Percentiles rank a stretch among this genome's conserved stretches.
Conservation (phyloP, 2,113 vertebrate genomes). For the Petrocephalus zakoni region DNA sequence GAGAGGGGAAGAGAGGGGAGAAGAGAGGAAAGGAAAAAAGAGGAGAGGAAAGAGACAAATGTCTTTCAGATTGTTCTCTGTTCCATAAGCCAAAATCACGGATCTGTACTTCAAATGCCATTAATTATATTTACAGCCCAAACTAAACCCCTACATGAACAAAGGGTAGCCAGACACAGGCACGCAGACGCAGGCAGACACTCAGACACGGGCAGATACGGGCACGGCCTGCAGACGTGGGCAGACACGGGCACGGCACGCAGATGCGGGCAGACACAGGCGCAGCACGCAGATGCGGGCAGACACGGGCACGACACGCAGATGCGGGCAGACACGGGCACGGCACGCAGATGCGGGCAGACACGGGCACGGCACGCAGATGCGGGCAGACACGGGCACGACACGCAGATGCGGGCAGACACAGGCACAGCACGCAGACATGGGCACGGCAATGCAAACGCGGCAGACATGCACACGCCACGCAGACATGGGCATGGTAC, state of each 20-base stretch:
- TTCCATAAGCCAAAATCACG: neutral
- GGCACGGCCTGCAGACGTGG: no score
- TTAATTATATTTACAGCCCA: slow-evolving; percentile 4
- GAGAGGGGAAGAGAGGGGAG: neutral
- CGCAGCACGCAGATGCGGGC: no score
- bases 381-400: no score
- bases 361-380: no score
- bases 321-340: no score
- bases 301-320: neutral
- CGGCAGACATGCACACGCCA: neutral
- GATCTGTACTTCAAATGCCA: neutral
- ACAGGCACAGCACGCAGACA: neutral
- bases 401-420: no score
- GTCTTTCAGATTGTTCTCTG: neutral
- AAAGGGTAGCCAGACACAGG: neutral
- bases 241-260: no score
- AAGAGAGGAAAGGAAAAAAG: neutral
- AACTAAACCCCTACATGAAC: neutral
- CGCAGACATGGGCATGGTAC: neutral
- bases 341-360: no score
- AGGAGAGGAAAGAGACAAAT: neutral
- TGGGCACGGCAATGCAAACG: no score
- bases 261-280: no score
- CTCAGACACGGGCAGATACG: no score
- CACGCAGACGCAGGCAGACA: no score